These are phyloP conservation scores for Folsomia manolachei DNA, from an alignment of 2,888 invertebrate genomes.

Conservation along the genomic window DNA sequence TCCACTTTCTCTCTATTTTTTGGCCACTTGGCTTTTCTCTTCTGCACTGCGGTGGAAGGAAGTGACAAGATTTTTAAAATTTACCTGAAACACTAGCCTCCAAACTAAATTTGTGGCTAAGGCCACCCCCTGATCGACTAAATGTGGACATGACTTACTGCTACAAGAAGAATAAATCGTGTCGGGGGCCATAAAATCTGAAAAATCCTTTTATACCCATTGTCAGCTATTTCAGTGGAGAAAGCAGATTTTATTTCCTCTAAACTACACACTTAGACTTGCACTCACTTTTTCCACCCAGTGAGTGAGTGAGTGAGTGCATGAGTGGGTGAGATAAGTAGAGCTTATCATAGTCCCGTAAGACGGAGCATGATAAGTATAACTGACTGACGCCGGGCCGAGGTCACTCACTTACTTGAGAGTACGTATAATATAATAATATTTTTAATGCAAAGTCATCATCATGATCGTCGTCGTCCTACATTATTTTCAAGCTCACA, in stretches of 20 bases:
- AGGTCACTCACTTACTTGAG: too few species aligned
- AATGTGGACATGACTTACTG: background rate
- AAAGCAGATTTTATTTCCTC: background rate
- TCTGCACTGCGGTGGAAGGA: background rate
- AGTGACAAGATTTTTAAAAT: background rate
- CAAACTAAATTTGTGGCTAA: background rate
- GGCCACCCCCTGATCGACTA: background rate
- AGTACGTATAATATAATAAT: background rate
- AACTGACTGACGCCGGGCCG: too few species aligned
- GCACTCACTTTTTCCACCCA: background rate
- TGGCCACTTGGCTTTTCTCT: background rate
- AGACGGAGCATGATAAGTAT: too few species aligned
- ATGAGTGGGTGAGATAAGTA: background rate
- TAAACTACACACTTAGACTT: background rate
- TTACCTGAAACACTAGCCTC: background rate
- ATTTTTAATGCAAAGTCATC: background rate
- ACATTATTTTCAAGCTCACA: too few species aligned
- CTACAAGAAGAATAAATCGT: background rate
- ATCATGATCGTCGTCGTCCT: background rate
- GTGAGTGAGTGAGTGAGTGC: background rate
- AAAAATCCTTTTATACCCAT: background rate
- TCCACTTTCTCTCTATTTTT: background rate
- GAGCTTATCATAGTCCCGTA: too few species aligned
- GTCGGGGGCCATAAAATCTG: background rate
- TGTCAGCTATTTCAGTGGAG: background rate